These are phyloP conservation scores for Alethe diademata DNA, from an alignment of 2,113 vertebrate species.

Conservation along the genomic window DNA sequence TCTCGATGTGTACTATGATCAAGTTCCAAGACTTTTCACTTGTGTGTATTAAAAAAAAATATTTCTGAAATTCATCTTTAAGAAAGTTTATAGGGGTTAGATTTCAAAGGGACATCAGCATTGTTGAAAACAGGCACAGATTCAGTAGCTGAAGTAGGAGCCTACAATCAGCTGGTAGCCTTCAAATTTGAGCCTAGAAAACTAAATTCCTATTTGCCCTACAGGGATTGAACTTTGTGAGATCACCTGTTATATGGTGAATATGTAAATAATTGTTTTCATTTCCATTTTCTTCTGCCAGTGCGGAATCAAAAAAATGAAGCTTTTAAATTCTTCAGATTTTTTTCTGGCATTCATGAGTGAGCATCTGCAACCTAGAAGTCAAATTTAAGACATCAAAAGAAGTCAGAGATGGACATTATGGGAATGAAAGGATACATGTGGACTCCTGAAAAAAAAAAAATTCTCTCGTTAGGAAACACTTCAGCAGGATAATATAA, in stretches of 20 bases:
- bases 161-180: not conserved
- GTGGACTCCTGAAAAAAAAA: not conserved
- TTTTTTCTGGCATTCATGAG: not conserved
- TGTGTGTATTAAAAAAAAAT: not conserved
- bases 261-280: not conserved
- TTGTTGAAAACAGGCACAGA: not conserved
- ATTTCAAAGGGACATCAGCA: not conserved
- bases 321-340: not conserved
- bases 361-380: not conserved
- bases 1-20: not conserved
- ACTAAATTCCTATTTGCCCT: not conserved
- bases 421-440: not conserved
- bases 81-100: not conserved
- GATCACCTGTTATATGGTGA: not conserved
- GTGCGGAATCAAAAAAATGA: not conserved
- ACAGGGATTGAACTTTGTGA: not conserved
- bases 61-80: not conserved
- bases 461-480: not conserved
- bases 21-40: not conserved
- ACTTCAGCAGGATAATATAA: not conserved
- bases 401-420: not conserved
- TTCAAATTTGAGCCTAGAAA: not conserved
- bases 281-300: not conserved
- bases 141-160: not conserved
- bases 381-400: not conserved